Percentiles rank a stretch among this genome's conserved stretches.
Conservation (phyloP, 1,140 invertebrate genomes). For the Trichoplusia ni region DNA sequence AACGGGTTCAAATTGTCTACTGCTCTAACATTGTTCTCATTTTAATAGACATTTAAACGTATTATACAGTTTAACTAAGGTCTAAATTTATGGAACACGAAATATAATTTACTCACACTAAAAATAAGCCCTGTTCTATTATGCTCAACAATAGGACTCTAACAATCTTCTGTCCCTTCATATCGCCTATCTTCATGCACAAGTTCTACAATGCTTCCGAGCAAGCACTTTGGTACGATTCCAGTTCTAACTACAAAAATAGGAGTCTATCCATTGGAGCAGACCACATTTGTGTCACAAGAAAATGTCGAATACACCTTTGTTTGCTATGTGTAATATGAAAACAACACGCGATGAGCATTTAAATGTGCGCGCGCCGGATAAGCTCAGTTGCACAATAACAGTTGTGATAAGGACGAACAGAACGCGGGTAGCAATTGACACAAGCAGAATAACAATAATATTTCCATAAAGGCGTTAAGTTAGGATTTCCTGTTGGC, state of each 20-base stretch:
- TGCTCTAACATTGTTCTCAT: too few relatives aligned
- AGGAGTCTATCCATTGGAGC: background rate
- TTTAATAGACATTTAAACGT: too few relatives aligned
- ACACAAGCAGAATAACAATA: slow-evolving; percentile 24
- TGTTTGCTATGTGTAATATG: slow-evolving; percentile 5
- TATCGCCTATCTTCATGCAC: too few relatives aligned
- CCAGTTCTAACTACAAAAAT: background rate
- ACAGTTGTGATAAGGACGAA: slow-evolving; percentile 21
- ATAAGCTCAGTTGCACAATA: slow-evolving; percentile 11
- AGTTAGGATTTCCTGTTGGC: slow-evolving; percentile 10
- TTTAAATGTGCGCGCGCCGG: slow-evolving; percentile 1
- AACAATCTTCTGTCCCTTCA: too few relatives aligned
- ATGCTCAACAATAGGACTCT: too few relatives aligned
- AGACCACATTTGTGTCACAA: background rate
- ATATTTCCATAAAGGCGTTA: slow-evolving; percentile 24
- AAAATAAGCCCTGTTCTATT: too few relatives aligned
- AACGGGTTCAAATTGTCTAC: too few relatives aligned
- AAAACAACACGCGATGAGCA: slow-evolving; percentile 1
- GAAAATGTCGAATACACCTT: background rate
- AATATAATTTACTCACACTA: too few relatives aligned
- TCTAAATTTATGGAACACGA: too few relatives aligned
- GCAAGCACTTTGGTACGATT: background rate
- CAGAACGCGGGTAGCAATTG: slow-evolving; percentile 24
- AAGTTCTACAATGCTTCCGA: background rate
- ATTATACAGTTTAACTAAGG: too few relatives aligned